phyloP scores from a whole-genome alignment of 2,113 vertebrate species.

The Syngnathus typhle region DNA sequence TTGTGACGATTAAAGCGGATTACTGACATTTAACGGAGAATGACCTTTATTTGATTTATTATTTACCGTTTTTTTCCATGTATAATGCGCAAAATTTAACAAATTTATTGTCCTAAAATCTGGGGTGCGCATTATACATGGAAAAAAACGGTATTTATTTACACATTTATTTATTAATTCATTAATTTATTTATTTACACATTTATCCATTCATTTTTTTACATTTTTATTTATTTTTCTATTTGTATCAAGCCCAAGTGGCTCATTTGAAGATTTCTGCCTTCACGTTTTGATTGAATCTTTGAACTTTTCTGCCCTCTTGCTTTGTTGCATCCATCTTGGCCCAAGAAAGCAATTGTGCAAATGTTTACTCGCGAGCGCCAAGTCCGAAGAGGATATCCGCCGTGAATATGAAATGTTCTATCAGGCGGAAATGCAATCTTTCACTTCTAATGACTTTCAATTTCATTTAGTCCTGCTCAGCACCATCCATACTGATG shows the following conservation, averaged over 20 bases:
- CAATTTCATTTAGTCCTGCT: constrained; percentile 6
- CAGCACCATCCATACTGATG: neutral
- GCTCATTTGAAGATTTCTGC: neutral
- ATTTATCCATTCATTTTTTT: too few relatives aligned
- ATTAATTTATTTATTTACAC: too few relatives aligned
- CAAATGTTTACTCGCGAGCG: constrained; percentile 3
- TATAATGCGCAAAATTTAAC: too few relatives aligned
- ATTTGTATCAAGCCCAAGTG: neutral
- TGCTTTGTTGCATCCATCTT: constrained; percentile 9
- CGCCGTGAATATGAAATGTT: constrained; percentile 5
- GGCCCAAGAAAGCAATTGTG: constrained; percentile 5
- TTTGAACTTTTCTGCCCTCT: neutral
- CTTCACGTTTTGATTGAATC: neutral
- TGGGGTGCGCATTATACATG: too few relatives aligned
- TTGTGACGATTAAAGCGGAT: neutral
- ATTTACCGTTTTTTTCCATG: too few relatives aligned
- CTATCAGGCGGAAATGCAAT: constrained; percentile 1
- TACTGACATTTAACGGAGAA: neutral
- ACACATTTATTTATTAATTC: too few relatives aligned
- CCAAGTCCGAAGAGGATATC: constrained; percentile 5
- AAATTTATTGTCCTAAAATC: too few relatives aligned
- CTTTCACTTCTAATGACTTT: constrained; percentile 6
- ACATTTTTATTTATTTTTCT: too few relatives aligned
- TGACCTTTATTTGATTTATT: neutral
- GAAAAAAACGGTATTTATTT: too few relatives aligned